phyloP scores from a whole-genome alignment of 2,113 vertebrate species.

The Delphinapterus leucas region DNA sequence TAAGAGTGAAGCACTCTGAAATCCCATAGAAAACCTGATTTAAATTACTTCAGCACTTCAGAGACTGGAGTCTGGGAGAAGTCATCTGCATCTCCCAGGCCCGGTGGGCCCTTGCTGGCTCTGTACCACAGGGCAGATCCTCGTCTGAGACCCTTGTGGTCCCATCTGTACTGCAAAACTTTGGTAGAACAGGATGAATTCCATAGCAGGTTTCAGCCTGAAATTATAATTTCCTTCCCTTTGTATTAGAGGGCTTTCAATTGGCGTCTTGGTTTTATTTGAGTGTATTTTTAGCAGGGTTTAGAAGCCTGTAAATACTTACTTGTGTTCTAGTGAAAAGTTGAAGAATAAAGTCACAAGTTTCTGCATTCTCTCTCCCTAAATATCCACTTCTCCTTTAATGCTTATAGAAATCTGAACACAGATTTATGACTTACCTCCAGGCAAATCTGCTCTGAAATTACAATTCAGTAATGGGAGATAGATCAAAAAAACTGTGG shows the following conservation, averaged over 20 bases:
- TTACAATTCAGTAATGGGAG: conserved; percentile 95
- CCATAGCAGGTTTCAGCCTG: conserved; percentile 56
- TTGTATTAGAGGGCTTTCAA: conserved; percentile 61
- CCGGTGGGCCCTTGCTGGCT: neutral
- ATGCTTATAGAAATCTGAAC: conserved; percentile 83
- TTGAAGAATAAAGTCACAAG: conserved; percentile 82
- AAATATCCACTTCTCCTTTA: conserved; percentile 88
- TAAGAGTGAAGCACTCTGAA: neutral
- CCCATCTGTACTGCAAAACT: conserved; percentile 1
- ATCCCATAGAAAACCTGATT: conserved; percentile 24
- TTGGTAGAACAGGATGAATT: neutral
- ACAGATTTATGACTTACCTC: conserved; percentile 96
- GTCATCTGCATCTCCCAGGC: neutral
- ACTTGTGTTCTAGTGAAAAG: conserved; percentile 73
- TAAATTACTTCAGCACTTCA: neutral
- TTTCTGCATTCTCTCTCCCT: conserved; percentile 74
- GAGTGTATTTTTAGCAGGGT: conserved; percentile 58
- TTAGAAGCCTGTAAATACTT: conserved; percentile 68
- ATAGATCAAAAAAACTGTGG: conserved; percentile 91
- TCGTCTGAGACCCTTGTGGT: neutral
- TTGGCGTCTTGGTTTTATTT: conserved; percentile 20
- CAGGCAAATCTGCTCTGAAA: conserved; percentile 94
- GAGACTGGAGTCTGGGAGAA: conserved; percentile 11
- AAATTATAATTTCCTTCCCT: conserved; percentile 56
- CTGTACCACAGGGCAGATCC: neutral